These are phyloP conservation scores for Eremophila alpestris DNA, from an alignment of 2,797 vertebrate genomes.

Conservation along the genomic window DNA sequence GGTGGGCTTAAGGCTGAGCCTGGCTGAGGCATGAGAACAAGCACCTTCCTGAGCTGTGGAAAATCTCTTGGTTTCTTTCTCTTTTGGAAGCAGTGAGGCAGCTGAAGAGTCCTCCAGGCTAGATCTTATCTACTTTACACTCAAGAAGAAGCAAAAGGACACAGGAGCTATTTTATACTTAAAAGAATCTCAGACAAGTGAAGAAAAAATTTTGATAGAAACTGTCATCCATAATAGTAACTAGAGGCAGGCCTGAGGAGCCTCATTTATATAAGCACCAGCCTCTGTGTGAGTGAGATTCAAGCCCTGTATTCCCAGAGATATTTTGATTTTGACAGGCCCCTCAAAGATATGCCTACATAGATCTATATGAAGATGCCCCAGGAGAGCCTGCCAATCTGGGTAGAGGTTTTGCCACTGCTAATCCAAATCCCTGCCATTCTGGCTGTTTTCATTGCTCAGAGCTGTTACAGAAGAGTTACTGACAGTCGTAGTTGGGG, in stretches of 20 bases:
- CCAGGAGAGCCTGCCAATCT: constrained; percentile 32
- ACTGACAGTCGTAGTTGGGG: neutral
- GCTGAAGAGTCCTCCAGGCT: constrained; percentile 17
- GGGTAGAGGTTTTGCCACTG: neutral
- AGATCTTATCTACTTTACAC: neutral
- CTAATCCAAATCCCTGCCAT: neutral
- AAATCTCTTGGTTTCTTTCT: neutral
- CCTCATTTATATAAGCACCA: constrained; percentile 55
- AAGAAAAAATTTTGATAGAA: constrained; percentile 41
- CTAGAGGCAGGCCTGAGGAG: constrained; percentile 37
- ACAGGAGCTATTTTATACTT: constrained; percentile 30
- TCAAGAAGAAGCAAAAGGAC: neutral
- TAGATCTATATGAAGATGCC: constrained; percentile 40
- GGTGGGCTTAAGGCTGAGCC: neutral
- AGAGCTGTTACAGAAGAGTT: neutral
- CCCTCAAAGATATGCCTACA: constrained; percentile 35
- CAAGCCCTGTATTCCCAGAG: constrained; percentile 25
- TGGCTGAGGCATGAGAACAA: neutral
- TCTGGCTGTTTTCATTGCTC: neutral
- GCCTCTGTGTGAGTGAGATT: constrained; percentile 25
- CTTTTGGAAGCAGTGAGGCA: neutral
- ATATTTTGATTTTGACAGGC: constrained; percentile 62
- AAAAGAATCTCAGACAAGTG: constrained; percentile 17
- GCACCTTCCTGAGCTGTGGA: neutral
- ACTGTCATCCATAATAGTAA: constrained; percentile 51